These are phyloP conservation scores for Stigmatopora nigra DNA, from an alignment of 2,113 vertebrate species.

Conservation along the genomic window DNA sequence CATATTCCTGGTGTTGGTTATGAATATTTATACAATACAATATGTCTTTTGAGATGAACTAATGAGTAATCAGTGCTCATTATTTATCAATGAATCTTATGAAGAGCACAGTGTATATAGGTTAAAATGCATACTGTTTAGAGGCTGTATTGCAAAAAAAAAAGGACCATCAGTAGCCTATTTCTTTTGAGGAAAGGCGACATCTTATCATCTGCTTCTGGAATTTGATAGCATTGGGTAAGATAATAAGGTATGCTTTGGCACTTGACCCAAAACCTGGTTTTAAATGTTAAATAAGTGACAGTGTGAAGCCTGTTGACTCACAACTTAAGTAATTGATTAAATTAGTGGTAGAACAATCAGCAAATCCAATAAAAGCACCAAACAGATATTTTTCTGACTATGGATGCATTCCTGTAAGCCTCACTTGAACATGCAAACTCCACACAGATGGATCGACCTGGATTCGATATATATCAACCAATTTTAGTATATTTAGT, in stretches of 20 bases:
- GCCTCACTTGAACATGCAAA: too few species aligned
- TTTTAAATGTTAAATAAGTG: neutral
- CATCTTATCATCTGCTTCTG: slow-evolving; percentile 4
- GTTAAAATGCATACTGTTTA: neutral
- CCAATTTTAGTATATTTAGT: too few species aligned
- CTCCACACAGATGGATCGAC: too few species aligned
- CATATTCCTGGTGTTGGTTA: too few species aligned
- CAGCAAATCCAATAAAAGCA: too few species aligned
- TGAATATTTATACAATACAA: too few species aligned
- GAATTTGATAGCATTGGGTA: neutral
- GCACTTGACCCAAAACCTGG: neutral
- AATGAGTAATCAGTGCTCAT: neutral
- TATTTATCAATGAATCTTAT: too few species aligned
- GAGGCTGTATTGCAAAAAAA: too few species aligned
- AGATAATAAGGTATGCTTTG: neutral
- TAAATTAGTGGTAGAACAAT: neutral
- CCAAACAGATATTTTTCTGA: neutral
- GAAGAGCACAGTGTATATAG: neutral
- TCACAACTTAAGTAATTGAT: neutral
- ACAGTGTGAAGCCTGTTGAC: neutral
- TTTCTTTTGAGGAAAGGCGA: slow-evolving; percentile 1
- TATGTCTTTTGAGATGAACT: neutral
- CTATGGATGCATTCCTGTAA: too few species aligned
- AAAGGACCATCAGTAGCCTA: neutral
- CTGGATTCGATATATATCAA: too few species aligned